Conservation (phyloP, 2,888 invertebrate genomes). For the Philereme transversata region DNA sequence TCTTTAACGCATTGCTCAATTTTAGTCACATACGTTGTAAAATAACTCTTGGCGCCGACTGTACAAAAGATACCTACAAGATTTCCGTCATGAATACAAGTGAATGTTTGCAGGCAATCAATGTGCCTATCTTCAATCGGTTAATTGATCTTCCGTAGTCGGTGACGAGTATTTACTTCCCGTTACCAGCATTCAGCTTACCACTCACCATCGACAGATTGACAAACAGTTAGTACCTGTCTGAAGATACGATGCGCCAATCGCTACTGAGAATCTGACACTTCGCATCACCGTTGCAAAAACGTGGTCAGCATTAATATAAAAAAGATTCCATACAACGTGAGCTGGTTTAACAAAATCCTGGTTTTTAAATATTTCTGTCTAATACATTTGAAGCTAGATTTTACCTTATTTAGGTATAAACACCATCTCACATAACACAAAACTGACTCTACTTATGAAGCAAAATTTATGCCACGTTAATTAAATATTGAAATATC, state of each 20-base stretch:
- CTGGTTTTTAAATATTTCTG: too few relatives aligned
- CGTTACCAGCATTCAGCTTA: conserved; percentile 22
- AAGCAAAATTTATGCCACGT: too few relatives aligned
- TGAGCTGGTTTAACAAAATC: too few relatives aligned
- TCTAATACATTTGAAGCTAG: too few relatives aligned
- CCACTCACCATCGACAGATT: conserved; percentile 45
- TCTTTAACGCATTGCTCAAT: too few relatives aligned
- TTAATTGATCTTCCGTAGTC: conserved; percentile 56
- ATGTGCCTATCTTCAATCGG: conserved; percentile 51
- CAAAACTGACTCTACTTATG: too few relatives aligned
- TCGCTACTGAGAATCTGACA: conserved; percentile 49
- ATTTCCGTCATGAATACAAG: conserved; percentile 9
- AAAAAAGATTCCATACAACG: too few relatives aligned
- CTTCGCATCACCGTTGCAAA: conserved; percentile 38
- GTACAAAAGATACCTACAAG: not conserved
- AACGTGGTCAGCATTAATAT: conserved; percentile 30
- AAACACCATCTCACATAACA: too few relatives aligned
- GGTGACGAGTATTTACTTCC: conserved; percentile 46
- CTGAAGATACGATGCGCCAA: conserved; percentile 47
- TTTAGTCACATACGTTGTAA: not conserved
- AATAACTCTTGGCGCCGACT: not conserved
- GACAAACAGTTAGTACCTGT: conserved; percentile 25
- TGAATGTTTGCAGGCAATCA: conserved; percentile 32
- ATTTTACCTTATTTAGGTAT: too few relatives aligned
- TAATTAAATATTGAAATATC: too few relatives aligned